Base-by-base conservation (phyloP, 2,888 invertebrate species). In the Euphydryas editha region DNA sequence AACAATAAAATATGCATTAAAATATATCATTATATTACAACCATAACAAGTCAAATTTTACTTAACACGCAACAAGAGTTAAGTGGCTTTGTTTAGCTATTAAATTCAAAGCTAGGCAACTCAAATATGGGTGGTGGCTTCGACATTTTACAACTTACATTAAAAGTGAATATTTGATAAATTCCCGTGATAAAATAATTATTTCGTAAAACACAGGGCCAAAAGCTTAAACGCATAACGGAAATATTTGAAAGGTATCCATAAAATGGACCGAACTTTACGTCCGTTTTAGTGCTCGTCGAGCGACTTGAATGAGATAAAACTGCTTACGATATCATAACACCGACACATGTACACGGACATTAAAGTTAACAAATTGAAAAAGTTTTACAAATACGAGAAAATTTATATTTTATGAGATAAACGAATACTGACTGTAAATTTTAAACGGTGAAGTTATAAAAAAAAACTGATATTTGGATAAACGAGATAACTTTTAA, bases 241-340 rank as follows among this genome's bases (percentile, higher is more conserved):
- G 18, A 21, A 20, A 24, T 46, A 46, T 46, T 46, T 62, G 55
- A 62, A 62, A 55, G 62, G 54, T 54, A 54, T 30, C 49, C 21
- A 51, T 20, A 55, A 54, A 44, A 62, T 62, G 36, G 30, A 18
- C 58, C 44, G 42, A 44, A 62, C 13, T 70, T 70, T 56, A 67
- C 65, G 69, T 62, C 64, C 44, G 44, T 70, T 70, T 70, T 67
- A 70, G 62, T 56, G 65, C 62, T 49, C 47, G 61, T 67, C 49
- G 62, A 58, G 21, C 49, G 13, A 51, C 67, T 67, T 55, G 59
- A 54, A 46, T 46, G 18, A 65, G 67, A 65, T 67, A 66, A 63
- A 58, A 58, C 24, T n/a, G 15, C 4, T 42, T 60, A 42, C 49
- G 62, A 56, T 55, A n/a, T 30, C 1, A 36, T 46, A 47, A 47